Conservation (phyloP, 2,797 vertebrate species). For the Acanthis flammea region DNA sequence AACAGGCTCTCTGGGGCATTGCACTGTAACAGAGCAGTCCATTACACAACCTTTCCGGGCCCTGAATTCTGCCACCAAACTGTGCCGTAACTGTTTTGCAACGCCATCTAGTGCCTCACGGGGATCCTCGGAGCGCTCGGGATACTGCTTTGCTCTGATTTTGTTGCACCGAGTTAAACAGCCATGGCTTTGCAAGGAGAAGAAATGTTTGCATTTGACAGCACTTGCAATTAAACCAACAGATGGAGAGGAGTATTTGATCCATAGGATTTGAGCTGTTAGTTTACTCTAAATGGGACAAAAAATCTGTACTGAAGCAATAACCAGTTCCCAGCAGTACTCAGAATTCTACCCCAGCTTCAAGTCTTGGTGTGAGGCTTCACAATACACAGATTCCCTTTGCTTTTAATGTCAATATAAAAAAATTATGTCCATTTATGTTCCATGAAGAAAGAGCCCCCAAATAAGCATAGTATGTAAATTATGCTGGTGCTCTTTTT, state of each 20-base stretch:
- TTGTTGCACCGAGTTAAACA: neutral
- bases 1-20: neutral
- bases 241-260: neutral
- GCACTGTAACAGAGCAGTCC: accelerated
- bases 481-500: neutral
- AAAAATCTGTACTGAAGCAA: neutral
- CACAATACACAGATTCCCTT: neutral
- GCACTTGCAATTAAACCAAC: neutral
- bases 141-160: neutral
- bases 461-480: neutral
- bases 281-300: neutral
- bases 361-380: neutral
- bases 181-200: neutral
- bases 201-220: neutral
- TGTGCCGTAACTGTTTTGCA: neutral
- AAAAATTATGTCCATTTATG: neutral
- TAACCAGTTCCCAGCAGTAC: neutral
- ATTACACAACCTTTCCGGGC: neutral
- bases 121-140: neutral
- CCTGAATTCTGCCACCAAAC: neutral
- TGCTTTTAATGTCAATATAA: neutral
- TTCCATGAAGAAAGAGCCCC: neutral
- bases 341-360: neutral
- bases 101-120: slow-evolving; percentile 32
- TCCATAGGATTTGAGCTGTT: neutral